A percentile compares a stretch with the other conserved stretches of the same genome.
Evolutionary conservation across 2,888 invertebrate genomes (phyloP).

Genomic region (Lasioglossum leucozonium): DNA sequence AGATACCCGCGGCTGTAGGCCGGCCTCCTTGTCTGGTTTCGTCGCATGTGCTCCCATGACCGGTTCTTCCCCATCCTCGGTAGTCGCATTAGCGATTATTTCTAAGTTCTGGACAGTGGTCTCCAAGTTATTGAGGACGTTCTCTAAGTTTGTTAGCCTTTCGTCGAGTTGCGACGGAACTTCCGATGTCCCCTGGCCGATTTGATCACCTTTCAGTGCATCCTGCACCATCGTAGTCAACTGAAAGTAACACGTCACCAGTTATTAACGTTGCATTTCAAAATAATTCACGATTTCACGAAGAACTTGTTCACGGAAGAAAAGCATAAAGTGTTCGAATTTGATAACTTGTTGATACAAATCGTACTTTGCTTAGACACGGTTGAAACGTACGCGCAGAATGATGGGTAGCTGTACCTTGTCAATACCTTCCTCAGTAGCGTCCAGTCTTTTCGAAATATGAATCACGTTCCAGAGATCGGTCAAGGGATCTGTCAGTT

Average conservation of each 20-base stretch:
- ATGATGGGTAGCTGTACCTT: slow-evolving; percentile 81
- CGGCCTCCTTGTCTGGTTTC: background rate
- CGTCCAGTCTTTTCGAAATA: slow-evolving; percentile 88
- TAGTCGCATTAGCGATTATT: slow-evolving; percentile 15
- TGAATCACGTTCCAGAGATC: slow-evolving; percentile 89
- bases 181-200: slow-evolving; percentile 20
- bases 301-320: background rate
- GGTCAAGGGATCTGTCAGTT: slow-evolving; percentile 83
- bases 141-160: slow-evolving; percentile 68
- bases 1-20: slow-evolving; percentile 23
- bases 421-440: slow-evolving; percentile 87
- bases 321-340: too few species aligned
- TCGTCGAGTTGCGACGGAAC: slow-evolving; percentile 84
- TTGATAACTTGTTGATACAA: too few species aligned
- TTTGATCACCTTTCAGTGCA: slow-evolving; percentile 65
- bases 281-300: background rate
- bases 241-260: slow-evolving; percentile 34
- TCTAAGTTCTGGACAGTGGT: slow-evolving; percentile 48
- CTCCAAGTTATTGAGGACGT: slow-evolving; percentile 53
- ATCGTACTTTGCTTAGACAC: too few species aligned
- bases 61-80: background rate
- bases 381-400: too few species aligned
- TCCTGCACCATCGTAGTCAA: slow-evolving; percentile 75
- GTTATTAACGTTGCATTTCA: background rate
- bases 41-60: background rate